Percentiles rank a stretch among this genome's conserved stretches.
These are phyloP conservation scores for Spheniscus humboldti DNA, from an alignment of 2,797 vertebrate species.

Conservation along the genomic window DNA sequence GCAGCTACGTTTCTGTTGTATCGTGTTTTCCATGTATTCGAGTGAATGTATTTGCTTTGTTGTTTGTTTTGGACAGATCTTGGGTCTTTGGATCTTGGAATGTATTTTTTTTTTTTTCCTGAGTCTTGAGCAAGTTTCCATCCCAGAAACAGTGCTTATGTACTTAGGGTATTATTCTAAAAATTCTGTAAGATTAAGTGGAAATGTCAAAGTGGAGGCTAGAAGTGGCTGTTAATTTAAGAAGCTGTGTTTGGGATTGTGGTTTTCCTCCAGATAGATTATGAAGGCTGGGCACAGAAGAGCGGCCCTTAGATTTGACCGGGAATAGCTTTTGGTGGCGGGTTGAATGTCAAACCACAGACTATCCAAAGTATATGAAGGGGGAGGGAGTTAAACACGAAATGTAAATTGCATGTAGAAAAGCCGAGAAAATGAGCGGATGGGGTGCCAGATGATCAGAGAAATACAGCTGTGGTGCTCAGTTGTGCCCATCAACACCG, in stretches of 20 bases:
- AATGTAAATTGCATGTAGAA: neutral
- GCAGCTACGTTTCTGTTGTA: neutral
- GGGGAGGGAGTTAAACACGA: neutral
- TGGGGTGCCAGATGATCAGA: neutral
- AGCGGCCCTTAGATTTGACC: neutral
- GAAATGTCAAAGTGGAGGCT: neutral
- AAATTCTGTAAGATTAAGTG: neutral
- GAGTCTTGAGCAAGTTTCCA: neutral
- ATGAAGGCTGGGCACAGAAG: neutral
- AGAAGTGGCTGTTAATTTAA: neutral
- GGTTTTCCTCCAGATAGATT: neutral
- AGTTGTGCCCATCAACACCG: neutral
- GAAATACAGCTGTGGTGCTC: neutral
- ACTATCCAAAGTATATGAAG: neutral
- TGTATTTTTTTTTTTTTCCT: neutral
- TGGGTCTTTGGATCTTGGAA: neutral
- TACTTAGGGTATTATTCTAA: neutral
- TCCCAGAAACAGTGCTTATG: neutral
- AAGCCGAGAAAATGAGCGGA: neutral
- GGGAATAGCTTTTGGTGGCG: fast-evolving
- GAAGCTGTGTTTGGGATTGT: neutral
- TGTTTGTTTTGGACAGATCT: slow-evolving; percentile 4
- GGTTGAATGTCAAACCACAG: neutral
- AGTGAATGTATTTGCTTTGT: neutral
- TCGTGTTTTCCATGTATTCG: neutral